Evolutionary conservation across 2,113 vertebrate genomes (phyloP), one percentile per base, ranked within the genome.

Genomic region (Notiomystis cincta): DNA sequence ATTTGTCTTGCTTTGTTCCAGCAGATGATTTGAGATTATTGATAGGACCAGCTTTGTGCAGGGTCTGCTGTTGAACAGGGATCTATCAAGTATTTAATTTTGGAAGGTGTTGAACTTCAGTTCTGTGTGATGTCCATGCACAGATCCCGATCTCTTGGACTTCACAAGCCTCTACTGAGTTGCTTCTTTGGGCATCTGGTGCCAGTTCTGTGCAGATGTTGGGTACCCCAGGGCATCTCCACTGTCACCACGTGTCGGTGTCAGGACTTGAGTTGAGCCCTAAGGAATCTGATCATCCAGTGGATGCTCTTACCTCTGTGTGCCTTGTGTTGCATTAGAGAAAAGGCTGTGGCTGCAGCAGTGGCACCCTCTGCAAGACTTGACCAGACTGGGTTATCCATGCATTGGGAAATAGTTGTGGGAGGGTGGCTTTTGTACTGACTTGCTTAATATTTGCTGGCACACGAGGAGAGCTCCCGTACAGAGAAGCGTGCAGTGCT

Each of bases 1-100:
- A 44, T 88, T 96, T 93, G 75, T 82, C 65, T 89, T 65, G 3
- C 51, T 93, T 95, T 92, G 62, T 91, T 91, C 54, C 87, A 93
- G 83, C 60, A 84, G 75, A 72, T 78, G 37, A 89, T 84, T 25
- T 91, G 44, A 91, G 77, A 25, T 90, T 51, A 93, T 86, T 89
- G 87, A 73, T 85, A 72, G 69, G 60, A 67, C 19, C 40, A 42
- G 69, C n/a, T 73, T 72, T 83, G 45, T 35, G 35, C 79, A 67
- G 12, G 33, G 48, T 48, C 28, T 72, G 50, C 67, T 77, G 54
- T 37, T 57, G 25, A 77, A 53, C 8, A 37, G 54, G 33, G 58
- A 37, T 47, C 53, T 90, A 7, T 65, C 27, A 85, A 70, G 13
- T 77, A 45, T 20, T 90, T 83, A 7, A 25, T 48, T 33, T 54